Base-by-base conservation (phyloP, 2,113 vertebrate genomes). In the Salvator merianae region DNA sequence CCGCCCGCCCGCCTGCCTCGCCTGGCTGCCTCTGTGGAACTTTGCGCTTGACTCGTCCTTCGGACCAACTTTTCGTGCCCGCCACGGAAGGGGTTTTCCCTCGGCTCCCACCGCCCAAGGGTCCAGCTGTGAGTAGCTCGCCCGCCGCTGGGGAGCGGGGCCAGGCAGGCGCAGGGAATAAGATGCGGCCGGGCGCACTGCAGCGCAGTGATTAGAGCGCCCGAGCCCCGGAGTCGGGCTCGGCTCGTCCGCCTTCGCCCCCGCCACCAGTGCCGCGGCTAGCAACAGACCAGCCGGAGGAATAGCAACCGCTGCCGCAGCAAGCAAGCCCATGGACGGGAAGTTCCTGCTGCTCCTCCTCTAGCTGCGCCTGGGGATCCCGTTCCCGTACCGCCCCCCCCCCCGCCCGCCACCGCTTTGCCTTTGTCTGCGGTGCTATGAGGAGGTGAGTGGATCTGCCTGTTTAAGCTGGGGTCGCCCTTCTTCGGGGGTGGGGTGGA, bases 61-160 rank as follows among this genome's bases (percentile, higher is more conserved):
- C 5, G 9, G 24, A 77, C 62, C 72, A 69, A 80, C 84, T 86
- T 59, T 68, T 13, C 40, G 81, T 50, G 73, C 85, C 79, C 88
- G 88, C 3, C 83, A 62, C 47, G 73, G 38, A 73, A 65, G 74
- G 47, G 59, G 68, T 53, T 32, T 38, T 65, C 26, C 38, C 65
- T 59, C 55, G 43, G 24, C 38, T 74, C 71, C 84, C 83, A 73
- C 83, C 88, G 34, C 81, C 88, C 82, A 81, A 88, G 87, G 90
- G 70, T 88, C 82, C 91, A 71, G 78, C 85, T 36, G 83, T 47
- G 53, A 36, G 7, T 9, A 47, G 43, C 5, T 5, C 43, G 43
- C 43, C 43, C 74, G 6, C 63, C 63, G 82, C 65, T 43, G 65
- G 5, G 6, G 74, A 43, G 50, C 73, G 47, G 70, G 43, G 82